Evolutionary conservation across 2,888 invertebrate species (phyloP), one percentile per base, ranked within the genome.

Genomic region (Ganaspis brasiliensis): DNA sequence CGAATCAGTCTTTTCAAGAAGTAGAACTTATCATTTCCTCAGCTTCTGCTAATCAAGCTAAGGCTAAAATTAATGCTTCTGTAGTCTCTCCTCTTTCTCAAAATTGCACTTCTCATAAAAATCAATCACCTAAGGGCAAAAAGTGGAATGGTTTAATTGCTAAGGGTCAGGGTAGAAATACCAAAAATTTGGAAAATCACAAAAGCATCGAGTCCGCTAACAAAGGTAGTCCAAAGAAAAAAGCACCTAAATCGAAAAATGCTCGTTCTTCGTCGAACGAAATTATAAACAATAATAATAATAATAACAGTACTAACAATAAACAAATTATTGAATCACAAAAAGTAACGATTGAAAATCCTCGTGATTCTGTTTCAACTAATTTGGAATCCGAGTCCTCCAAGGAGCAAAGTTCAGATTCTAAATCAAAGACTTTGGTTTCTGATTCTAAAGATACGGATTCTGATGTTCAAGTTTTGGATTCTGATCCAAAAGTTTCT

Each of bases 1-100:
- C 89, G 91, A 89, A 89, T 84, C 82, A 84, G 77, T 86, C 82
- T 72, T 83, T 85, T 82, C 83, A 83, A 72, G 84, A 88, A 82
- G 82, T 89, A 82, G 86, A 77, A 73, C 74, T 77, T 31, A 67
- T 79, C 2, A 56, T 72, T 16, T 63, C 67, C 8, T 6, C 71
- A 26, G 37, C 74, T 61, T 71, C 59, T n/a, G 59, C 67, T 67
- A 21, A 16, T 52, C 52, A 52, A 52, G 19, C 67, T 67, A 45
- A 45, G 45, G n/a, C 45, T 67, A n/a, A 67, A 45, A 9, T 26
- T 24, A 67, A 49, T 45, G n/a, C 45, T 45, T 67, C 26, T 45
- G 40, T 24, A 9, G n/a, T 26, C 9, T 31, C 31, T 31, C 31
- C 31, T 35, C 6, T n/a, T 14, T 8, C 37, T 21, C n/a, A 0